Conservation (phyloP, 2,113 vertebrate species). For the Hippocampus mohnikei region DNA sequence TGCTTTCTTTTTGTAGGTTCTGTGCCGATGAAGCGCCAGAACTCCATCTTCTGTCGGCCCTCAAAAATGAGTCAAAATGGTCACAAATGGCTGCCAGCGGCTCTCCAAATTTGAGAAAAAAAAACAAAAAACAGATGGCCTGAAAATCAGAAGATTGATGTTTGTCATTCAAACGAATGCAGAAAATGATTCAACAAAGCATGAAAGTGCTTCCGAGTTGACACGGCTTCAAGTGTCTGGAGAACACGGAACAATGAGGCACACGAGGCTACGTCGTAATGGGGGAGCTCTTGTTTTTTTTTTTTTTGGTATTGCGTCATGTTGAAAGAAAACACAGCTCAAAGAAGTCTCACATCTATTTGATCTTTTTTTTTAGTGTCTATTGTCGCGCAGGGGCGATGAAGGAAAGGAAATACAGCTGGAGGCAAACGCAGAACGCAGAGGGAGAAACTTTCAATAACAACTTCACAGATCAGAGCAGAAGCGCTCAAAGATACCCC, state of each 20-base stretch:
- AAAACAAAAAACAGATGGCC: too few relatives aligned
- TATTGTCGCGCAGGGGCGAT: slow-evolving; percentile 19
- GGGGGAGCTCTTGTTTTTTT: background rate
- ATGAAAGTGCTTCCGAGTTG: background rate
- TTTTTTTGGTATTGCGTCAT: slow-evolving; percentile 36
- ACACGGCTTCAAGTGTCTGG: slow-evolving; percentile 8
- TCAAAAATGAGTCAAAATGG: too few relatives aligned
- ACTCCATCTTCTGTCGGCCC: too few relatives aligned
- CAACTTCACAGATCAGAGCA: slow-evolving; percentile 45
- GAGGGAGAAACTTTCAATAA: slow-evolving; percentile 38
- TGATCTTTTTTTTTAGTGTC: slow-evolving; percentile 10
- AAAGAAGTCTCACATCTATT: slow-evolving; percentile 28
- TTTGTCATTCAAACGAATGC: background rate
- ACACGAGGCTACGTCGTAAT: slow-evolving; percentile 13
- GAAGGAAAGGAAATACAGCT: slow-evolving; percentile 21
- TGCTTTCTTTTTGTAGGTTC: too few relatives aligned
- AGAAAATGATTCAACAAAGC: background rate
- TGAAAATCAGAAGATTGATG: background rate
- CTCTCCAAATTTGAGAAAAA: too few relatives aligned
- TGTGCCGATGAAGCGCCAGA: too few relatives aligned
- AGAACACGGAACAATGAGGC: slow-evolving; percentile 25
- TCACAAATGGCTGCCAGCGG: too few relatives aligned
- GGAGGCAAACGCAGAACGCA: slow-evolving; percentile 20
- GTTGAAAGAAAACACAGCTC: slow-evolving; percentile 14
- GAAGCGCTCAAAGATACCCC: slow-evolving; percentile 26